A percentile compares a stretch with the other conserved stretches of the same genome.
These are phyloP conservation scores for Nephrotoma appendiculata DNA, from an alignment of 2,888 invertebrate genomes.

Conservation along the genomic window DNA sequence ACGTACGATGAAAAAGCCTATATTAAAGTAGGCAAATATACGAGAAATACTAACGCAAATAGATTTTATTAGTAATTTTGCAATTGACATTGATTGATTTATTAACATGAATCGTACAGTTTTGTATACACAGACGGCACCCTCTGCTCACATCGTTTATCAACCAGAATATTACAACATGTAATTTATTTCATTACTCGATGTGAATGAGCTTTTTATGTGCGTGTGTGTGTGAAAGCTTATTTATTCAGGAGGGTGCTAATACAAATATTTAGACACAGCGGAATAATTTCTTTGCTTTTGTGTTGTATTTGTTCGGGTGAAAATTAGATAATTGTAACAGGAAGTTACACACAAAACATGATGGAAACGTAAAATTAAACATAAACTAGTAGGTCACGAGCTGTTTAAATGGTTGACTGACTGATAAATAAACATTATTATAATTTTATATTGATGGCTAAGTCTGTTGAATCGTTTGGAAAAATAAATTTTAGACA, in stretches of 20 bases:
- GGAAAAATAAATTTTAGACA: no score
- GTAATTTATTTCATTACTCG: background rate
- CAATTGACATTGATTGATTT: background rate
- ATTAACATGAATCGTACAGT: background rate
- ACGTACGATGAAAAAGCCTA: background rate
- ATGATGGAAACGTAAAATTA: no score
- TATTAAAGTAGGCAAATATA: background rate
- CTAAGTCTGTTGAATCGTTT: no score
- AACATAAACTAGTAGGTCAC: no score
- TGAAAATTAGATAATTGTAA: background rate
- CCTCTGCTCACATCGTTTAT: background rate
- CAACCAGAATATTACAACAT: background rate
- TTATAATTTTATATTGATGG: no score
- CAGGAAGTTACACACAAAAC: background rate
- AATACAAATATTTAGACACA: background rate
- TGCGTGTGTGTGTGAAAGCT: background rate
- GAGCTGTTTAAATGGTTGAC: no score
- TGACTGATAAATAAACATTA: no score
- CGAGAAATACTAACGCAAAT: background rate
- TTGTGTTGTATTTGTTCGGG: background rate
- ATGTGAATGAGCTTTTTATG: background rate
- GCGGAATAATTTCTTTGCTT: background rate
- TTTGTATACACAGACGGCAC: background rate
- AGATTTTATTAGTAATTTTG: background rate
- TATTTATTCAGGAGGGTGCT: background rate